Evolutionary conservation across 2,797 vertebrate genomes (phyloP).

Genomic region (Falco novaeseelandiae): DNA sequence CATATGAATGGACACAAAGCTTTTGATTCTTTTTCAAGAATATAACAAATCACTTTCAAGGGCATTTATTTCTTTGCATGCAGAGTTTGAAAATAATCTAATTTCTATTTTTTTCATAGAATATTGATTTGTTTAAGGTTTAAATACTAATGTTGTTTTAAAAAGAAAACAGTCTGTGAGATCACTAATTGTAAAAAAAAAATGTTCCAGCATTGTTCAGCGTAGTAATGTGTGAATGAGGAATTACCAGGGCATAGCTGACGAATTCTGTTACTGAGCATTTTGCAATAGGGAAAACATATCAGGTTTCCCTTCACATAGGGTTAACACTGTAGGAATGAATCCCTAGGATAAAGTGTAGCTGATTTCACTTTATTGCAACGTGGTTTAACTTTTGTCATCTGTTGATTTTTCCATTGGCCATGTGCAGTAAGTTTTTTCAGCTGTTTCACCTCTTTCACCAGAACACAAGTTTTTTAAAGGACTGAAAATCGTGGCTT

Average conservation of each 20-base stretch:
- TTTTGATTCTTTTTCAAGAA: background rate
- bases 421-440: constrained; percentile 47
- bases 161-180: background rate
- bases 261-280: background rate
- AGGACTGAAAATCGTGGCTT: constrained; percentile 23
- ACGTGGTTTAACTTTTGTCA: constrained; percentile 56
- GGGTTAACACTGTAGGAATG: background rate
- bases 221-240: background rate
- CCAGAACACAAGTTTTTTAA: constrained; percentile 20
- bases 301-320: background rate
- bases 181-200: background rate
- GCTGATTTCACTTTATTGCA: constrained; percentile 61
- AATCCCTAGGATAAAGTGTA: constrained; percentile 37
- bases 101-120: background rate
- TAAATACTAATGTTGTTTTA: background rate
- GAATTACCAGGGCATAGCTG: background rate
- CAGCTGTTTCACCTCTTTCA: constrained; percentile 58
- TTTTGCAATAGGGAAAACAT: background rate
- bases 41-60: background rate
- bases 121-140: background rate
- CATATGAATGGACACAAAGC: background rate
- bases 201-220: background rate
- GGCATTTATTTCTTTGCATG: background rate
- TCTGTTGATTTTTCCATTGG: constrained; percentile 64
- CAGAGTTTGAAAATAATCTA: background rate